These are phyloP conservation scores for Iguana delicatissima DNA, from an alignment of 2,797 vertebrate genomes.

Conservation along the genomic window DNA sequence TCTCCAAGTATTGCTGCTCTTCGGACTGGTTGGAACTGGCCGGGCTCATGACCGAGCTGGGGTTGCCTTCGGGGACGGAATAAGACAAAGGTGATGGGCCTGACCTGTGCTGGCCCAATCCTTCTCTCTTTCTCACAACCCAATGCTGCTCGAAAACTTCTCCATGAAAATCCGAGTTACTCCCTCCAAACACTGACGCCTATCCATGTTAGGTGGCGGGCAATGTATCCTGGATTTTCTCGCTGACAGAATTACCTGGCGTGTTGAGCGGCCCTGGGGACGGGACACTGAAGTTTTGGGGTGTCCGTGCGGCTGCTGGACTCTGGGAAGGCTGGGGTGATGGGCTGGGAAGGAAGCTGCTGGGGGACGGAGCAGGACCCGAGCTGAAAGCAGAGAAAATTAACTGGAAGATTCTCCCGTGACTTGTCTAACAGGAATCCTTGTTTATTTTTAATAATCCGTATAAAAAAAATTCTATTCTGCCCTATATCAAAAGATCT, in stretches of 20 bases:
- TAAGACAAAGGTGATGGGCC: not conserved
- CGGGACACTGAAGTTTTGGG: constrained; percentile 92
- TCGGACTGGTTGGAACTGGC: constrained; percentile 91
- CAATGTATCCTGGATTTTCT: too few species aligned
- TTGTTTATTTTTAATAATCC: too few species aligned
- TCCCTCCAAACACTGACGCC: too few species aligned
- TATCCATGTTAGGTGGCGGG: too few species aligned
- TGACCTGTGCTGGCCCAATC: too few species aligned
- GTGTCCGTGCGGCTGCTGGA: constrained; percentile 90
- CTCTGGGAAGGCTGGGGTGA: constrained; percentile 96
- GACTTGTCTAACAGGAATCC: too few species aligned
- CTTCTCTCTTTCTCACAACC: too few species aligned
- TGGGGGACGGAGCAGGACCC: constrained; percentile 93
- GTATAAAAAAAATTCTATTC: too few species aligned
- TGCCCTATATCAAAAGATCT: too few species aligned
- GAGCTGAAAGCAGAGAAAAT: constrained; percentile 81
- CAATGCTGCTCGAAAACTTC: not conserved
- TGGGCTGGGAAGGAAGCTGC: constrained; percentile 96
- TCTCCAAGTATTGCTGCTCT: constrained; percentile 98
- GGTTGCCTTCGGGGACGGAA: constrained; percentile 85
- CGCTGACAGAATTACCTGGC: constrained; percentile 83
- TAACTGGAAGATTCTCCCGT: too few species aligned
- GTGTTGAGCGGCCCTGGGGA: constrained; percentile 95
- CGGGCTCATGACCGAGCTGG: constrained; percentile 94
- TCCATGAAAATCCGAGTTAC: too few species aligned